Conservation (phyloP, 1,140 invertebrate genomes). For the Mercenaria mercenaria region DNA sequence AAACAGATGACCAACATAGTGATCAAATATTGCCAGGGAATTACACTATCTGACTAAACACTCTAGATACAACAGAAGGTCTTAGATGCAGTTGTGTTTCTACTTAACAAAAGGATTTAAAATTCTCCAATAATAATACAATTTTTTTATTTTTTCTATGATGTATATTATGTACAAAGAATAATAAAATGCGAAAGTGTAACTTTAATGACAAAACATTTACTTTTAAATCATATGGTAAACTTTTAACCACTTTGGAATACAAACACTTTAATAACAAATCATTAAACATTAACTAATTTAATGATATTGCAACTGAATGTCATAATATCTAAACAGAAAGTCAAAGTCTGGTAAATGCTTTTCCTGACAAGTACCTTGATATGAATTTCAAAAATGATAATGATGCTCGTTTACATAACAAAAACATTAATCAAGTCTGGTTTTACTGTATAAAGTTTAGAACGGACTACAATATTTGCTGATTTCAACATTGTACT, state of each 20-base stretch:
- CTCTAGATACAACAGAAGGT: no score
- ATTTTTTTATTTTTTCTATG: conserved; percentile 64
- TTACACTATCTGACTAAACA: no score
- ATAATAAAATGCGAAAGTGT: conserved; percentile 67
- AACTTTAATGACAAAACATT: conserved; percentile 51
- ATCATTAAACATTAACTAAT: conserved; percentile 38
- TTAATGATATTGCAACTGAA: conserved; percentile 48
- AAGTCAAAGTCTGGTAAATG: conserved; percentile 15
- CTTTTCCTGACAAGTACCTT: neutral
- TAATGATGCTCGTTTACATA: neutral
- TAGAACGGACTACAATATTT: neutral
- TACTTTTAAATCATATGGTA: conserved; percentile 17
- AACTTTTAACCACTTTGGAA: conserved; percentile 11
- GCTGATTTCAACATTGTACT: no score
- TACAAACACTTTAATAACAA: conserved; percentile 31
- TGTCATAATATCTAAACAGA: conserved; percentile 34
- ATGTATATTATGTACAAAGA: conserved; percentile 61
- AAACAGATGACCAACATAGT: no score
- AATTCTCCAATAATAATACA: conserved; percentile 12
- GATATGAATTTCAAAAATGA: neutral
- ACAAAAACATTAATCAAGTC: neutral
- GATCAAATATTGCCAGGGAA: no score
- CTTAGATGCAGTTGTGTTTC: no score
- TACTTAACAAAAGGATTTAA: conserved; percentile 17
- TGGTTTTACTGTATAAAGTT: neutral